Conservation (phyloP, 2,113 vertebrate genomes). For the Planiliza haematocheilus region DNA sequence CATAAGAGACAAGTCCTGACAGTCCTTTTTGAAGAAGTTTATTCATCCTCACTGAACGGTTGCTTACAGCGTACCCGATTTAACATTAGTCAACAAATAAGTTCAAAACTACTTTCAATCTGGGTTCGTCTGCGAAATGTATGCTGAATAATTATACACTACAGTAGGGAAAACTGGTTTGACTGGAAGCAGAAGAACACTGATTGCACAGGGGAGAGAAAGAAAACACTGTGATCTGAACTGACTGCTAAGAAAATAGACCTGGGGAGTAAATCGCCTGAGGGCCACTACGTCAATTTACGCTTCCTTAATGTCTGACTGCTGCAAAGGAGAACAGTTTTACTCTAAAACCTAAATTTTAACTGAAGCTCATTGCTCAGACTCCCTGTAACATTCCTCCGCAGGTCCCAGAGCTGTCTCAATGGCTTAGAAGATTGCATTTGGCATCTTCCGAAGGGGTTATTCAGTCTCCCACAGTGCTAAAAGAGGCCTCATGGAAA, state of each 20-base stretch:
- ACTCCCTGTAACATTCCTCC: conserved; percentile 23
- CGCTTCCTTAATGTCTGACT: too few relatives aligned
- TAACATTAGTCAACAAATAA: too few relatives aligned
- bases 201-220: not conserved
- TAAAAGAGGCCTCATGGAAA: conserved; percentile 36
- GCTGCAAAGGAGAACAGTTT: not conserved
- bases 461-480: conserved; percentile 43
- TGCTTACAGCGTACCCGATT: not conserved
- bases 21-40: not conserved
- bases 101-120: not conserved
- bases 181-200: not conserved
- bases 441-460: conserved; percentile 53
- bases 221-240: not conserved
- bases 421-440: conserved; percentile 21
- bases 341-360: not conserved
- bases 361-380: not conserved
- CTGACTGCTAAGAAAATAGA: too few relatives aligned
- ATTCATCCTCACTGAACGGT: not conserved
- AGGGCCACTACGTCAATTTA: too few relatives aligned
- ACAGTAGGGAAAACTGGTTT: not conserved
- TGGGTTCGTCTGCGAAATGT: not conserved
- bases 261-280: too few relatives aligned
- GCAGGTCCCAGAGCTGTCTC: conserved; percentile 22
- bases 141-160: not conserved
- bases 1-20: not conserved